Percentiles rank a stretch among this genome's conserved stretches.
Conservation (phyloP, 92 coral and sea anemone genomes). For the Hydrozoanthus gracilis region DNA sequence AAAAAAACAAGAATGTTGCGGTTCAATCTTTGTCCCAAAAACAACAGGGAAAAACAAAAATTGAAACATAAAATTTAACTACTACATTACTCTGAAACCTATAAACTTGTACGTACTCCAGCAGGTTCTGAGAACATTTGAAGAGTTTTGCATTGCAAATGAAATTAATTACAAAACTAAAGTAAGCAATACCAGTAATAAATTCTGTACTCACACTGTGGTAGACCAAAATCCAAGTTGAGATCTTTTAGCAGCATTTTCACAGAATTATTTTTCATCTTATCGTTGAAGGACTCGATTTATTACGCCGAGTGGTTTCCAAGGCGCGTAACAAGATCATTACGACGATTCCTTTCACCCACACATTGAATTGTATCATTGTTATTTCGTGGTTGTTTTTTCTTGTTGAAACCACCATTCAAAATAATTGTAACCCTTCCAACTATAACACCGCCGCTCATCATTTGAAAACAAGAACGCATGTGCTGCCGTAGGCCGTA, state of each 20-base stretch:
- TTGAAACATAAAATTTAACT: too few species aligned
- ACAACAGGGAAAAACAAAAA: too few species aligned
- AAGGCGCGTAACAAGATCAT: not conserved
- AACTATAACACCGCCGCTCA: not conserved
- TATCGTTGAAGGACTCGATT: not conserved
- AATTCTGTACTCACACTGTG: not conserved
- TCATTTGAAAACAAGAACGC: not conserved
- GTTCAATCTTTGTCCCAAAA: too few species aligned
- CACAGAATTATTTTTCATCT: not conserved
- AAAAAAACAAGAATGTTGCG: too few species aligned
- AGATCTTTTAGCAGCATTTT: not conserved
- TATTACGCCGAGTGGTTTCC: not conserved
- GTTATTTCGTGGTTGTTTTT: not conserved
- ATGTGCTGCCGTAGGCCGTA: not conserved
- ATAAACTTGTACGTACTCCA: too few species aligned
- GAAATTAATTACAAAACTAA: not conserved
- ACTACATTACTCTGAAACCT: too few species aligned
- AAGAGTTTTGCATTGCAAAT: not conserved
- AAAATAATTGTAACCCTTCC: not conserved
- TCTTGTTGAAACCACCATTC: not conserved
- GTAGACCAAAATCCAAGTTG: conserved; percentile 13
- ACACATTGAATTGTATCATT: not conserved
- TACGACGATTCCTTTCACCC: not conserved
- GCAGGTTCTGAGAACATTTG: not conserved
- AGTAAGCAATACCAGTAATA: not conserved